Percentiles rank a stretch among this genome's conserved stretches.
phyloP scores from a whole-genome alignment of 1,140 invertebrate species.

The Ceratosolen solmsi region DNA sequence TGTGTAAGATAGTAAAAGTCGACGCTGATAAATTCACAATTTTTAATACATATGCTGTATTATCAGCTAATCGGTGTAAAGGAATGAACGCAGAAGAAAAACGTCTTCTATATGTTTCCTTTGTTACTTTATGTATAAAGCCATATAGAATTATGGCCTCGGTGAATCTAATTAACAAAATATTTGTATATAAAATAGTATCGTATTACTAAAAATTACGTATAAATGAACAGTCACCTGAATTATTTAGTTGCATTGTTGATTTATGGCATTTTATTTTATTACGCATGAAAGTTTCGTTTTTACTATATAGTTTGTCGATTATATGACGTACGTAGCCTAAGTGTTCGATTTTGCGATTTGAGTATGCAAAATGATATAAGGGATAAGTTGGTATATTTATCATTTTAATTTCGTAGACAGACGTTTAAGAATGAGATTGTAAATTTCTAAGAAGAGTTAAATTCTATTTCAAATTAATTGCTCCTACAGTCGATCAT shows the following conservation, averaged over 20 bases:
- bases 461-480: too few relatives aligned
- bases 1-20: conserved; percentile 1
- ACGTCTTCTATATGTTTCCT: background rate
- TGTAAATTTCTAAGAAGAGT: too few relatives aligned
- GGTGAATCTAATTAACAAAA: conserved; percentile 33
- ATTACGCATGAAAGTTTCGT: background rate
- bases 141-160: conserved; percentile 2
- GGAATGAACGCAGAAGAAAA: background rate
- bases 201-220: conserved; percentile 20
- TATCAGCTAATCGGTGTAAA: background rate
- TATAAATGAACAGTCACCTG: conserved; percentile 31
- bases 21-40: background rate
- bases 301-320: background rate
- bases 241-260: conserved; percentile 43
- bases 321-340: background rate
- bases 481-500: too few relatives aligned
- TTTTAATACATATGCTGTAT: background rate
- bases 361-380: too few relatives aligned
- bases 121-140: background rate
- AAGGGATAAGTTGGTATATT: too few relatives aligned
- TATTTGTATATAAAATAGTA: background rate
- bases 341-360: background rate
- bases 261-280: conserved; percentile 47
- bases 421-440: too few relatives aligned
- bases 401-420: too few relatives aligned